Evolutionary conservation across 2,113 vertebrate genomes (phyloP).

Genomic region (Camelus dromedarius): DNA sequence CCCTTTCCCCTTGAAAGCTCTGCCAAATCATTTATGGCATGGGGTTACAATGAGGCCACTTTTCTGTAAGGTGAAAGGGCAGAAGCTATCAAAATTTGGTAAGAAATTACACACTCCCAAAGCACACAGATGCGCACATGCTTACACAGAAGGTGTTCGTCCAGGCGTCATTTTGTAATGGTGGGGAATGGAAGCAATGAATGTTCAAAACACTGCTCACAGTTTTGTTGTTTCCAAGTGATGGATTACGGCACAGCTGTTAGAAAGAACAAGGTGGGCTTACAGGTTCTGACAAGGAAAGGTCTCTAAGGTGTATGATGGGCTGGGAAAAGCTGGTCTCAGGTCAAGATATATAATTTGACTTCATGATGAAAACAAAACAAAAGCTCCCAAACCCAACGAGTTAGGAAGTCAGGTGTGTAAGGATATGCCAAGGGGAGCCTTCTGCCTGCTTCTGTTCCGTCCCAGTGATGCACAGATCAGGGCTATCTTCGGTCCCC

Average conservation of each 20-base stretch:
- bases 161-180: accelerated
- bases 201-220: no score
- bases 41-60: neutral
- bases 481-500: neutral
- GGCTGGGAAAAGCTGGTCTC: neutral
- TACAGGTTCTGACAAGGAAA: neutral
- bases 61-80: neutral
- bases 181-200: neutral
- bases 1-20: neutral
- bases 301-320: neutral
- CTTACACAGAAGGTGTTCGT: no score
- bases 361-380: neutral
- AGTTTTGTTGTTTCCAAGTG: neutral
- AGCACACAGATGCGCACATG: neutral
- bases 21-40: neutral
- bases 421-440: accelerated
- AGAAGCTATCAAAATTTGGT: neutral
- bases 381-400: neutral
- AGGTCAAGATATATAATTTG: neutral
- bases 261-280: neutral
- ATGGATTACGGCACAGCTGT: neutral
- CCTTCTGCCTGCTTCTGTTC: neutral
- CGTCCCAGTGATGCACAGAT: accelerated
- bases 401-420: no score
- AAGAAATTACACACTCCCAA: neutral